phyloP scores from a whole-genome alignment of 2,113 vertebrate genomes.

The Coracopsis vasa region DNA sequence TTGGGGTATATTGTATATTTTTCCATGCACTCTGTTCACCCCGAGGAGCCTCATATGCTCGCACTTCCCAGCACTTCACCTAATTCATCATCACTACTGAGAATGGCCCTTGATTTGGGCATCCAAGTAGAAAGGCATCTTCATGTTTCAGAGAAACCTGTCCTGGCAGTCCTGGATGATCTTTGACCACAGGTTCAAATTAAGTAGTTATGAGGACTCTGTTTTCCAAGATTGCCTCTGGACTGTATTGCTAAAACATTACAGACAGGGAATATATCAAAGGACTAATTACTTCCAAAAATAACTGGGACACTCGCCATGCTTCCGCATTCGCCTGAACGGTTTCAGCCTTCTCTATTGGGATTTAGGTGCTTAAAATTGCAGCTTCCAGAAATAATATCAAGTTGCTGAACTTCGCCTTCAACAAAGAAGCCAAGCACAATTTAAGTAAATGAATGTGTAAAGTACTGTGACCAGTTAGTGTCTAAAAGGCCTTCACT shows the following conservation, averaged over 20 bases:
- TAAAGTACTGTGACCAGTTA: neutral
- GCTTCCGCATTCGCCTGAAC: neutral
- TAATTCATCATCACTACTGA: neutral
- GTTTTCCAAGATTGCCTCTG: neutral
- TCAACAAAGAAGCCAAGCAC: neutral
- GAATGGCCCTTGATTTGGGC: neutral
- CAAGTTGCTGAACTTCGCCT: slow-evolving; percentile 6
- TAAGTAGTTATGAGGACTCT: neutral
- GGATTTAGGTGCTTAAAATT: slow-evolving; percentile 12
- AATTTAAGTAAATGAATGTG: slow-evolving; percentile 1
- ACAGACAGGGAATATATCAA: neutral
- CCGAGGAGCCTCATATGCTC: neutral
- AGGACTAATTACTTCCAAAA: slow-evolving; percentile 44
- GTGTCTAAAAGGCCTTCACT: slow-evolving; percentile 28
- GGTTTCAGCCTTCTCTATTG: neutral
- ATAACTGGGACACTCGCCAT: neutral
- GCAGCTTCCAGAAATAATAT: neutral
- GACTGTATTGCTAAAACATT: neutral
- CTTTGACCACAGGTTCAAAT: neutral
- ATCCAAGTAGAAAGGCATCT: neutral
- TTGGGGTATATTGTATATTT: neutral
- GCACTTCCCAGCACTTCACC: neutral
- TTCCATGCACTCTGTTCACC: neutral
- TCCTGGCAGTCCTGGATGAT: neutral
- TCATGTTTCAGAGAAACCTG: neutral